Conservation (phyloP, 2,797 vertebrate genomes). For the Cyclopterus lumpus region DNA sequence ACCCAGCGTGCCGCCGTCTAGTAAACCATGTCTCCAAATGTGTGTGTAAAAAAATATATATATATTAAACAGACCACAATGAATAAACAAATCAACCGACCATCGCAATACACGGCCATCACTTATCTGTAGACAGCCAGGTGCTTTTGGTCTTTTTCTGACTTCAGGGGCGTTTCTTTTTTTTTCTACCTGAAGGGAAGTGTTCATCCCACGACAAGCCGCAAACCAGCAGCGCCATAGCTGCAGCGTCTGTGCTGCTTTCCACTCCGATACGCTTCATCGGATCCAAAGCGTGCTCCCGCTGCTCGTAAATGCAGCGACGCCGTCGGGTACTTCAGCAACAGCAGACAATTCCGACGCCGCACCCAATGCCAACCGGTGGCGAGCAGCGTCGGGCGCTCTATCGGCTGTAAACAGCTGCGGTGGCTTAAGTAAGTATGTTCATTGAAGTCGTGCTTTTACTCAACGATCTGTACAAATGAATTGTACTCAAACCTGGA, state of each 20-base stretch:
- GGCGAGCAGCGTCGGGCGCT: slow-evolving; percentile 2
- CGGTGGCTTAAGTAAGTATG: background rate
- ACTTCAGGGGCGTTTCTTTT: slow-evolving; percentile 16
- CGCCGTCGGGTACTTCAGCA: slow-evolving; percentile 15
- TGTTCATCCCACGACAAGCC: slow-evolving; percentile 56
- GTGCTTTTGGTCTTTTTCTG: slow-evolving; percentile 8
- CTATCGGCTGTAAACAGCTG: slow-evolving; percentile 13
- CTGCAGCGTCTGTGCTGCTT: slow-evolving; percentile 41
- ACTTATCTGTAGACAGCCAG: slow-evolving; percentile 35
- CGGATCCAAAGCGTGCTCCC: slow-evolving; percentile 30
- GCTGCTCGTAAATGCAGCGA: slow-evolving; percentile 30
- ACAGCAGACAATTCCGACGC: slow-evolving; percentile 26
- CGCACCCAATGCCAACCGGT: slow-evolving; percentile 20
- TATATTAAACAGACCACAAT: slow-evolving; percentile 14
- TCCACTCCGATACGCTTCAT: slow-evolving; percentile 47
- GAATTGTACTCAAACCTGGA: background rate
- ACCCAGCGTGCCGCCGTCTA: slow-evolving; percentile 13
- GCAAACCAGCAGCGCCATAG: slow-evolving; percentile 44
- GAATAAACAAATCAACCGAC: slow-evolving; percentile 13
- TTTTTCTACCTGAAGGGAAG: slow-evolving; percentile 25
- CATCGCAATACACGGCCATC: slow-evolving; percentile 6
- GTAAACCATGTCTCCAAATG: slow-evolving; percentile 28
- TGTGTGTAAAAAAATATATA: slow-evolving; percentile 17
- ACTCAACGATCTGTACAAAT: background rate
- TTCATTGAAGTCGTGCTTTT: background rate